Base-by-base conservation (phyloP, 2,113 vertebrate species). In the Colaptes auratus region DNA sequence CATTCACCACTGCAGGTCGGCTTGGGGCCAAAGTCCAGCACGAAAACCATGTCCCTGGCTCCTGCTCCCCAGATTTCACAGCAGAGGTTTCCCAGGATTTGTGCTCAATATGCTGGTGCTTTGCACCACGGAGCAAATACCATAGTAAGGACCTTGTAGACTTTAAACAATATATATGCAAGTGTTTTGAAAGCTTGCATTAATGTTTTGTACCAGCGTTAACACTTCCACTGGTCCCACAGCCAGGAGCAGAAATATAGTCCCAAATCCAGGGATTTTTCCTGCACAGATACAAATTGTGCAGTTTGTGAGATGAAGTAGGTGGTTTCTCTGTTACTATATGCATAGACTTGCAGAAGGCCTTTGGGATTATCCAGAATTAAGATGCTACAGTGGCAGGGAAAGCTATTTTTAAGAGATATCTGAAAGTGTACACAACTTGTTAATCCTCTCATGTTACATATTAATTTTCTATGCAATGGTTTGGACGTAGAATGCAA, bases 251-350 rank as follows among this genome's bases (percentile, higher is more conserved):
- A 69, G 65, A 82, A 16, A 71, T 5, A 5, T 33, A 9, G 74
- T 53, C 82, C 67, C 55, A 73, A 79, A 39, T 30, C 2, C 42
- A 4, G 9, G 19, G 9, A 21, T 3, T 4, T 80, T 82, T 87
- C 46, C 13, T 5, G 33, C 69, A 18, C 39, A 70, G 63, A 71
- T 70, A 35, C 46, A 69, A 7, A 17, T 7, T 28, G 35, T 79
- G 63, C 80, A 25, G 77, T n/a, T 67, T 23, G 44, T n/a, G 59
- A 58, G 76, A 64, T 30, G 44, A 78, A 86, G 90, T 64, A 77
- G 90, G 92, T 86, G 95, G 90, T 63, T 93, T 42, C 80, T 86
- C 90, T 71, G 77, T 81, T 93, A 96, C 90, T 94, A 81, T 10
- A 28, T n/a, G 42, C 83, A 78, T 61, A 75, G 90, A 75, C 42